Conservation (phyloP, 2,797 vertebrate species). For the Liparis tanakae region DNA sequence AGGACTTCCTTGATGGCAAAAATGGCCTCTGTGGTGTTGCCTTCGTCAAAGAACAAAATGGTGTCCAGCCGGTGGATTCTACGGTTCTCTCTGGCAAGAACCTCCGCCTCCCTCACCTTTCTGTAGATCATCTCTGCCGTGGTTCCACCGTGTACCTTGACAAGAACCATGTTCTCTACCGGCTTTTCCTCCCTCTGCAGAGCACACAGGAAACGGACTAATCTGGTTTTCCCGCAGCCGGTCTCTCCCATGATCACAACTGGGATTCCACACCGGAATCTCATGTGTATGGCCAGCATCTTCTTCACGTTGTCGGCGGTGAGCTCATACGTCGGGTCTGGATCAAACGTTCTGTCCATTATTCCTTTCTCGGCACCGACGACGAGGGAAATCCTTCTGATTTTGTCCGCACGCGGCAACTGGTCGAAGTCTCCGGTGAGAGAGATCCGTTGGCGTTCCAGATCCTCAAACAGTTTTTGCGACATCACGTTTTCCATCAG, state of each 20-base stretch:
- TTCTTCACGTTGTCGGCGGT: constrained; percentile 88
- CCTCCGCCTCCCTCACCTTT: constrained; percentile 81
- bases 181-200: constrained; percentile 75
- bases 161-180: constrained; percentile 82
- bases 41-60: constrained; percentile 87
- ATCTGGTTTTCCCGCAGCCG: constrained; percentile 85
- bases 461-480: constrained; percentile 65
- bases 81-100: constrained; percentile 73
- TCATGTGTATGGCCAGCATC: constrained; percentile 87
- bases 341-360: constrained; percentile 68
- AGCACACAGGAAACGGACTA: constrained; percentile 84
- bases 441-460: constrained; percentile 77
- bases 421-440: constrained; percentile 82
- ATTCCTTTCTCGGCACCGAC: constrained; percentile 77
- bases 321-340: constrained; percentile 84
- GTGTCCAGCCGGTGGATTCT: constrained; percentile 75
- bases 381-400: constrained; percentile 79
- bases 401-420: constrained; percentile 75
- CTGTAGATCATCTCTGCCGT: constrained; percentile 81
- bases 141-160: constrained; percentile 86
- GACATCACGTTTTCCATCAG: constrained; percentile 80
- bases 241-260: constrained; percentile 88
- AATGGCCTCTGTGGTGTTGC: constrained; percentile 86
- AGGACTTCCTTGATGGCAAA: constrained; percentile 86
- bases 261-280: constrained; percentile 85